Evolutionary conservation across 2,113 vertebrate genomes (phyloP).

Genomic region (Chloropsis cyanopogon): DNA sequence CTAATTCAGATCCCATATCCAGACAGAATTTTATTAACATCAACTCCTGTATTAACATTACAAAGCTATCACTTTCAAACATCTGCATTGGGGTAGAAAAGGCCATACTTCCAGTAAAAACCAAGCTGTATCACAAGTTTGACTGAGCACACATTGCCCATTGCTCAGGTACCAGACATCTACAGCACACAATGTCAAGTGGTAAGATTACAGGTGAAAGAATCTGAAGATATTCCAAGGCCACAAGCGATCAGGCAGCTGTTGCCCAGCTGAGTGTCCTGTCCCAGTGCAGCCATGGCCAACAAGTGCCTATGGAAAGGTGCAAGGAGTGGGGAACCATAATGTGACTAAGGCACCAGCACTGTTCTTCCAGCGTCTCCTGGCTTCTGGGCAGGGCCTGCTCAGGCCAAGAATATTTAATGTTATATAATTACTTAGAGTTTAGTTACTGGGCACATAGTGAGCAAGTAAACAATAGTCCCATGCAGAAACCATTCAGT

Average conservation of each 20-base stretch:
- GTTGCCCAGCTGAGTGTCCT: background rate
- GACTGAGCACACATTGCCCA: background rate
- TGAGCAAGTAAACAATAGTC: background rate
- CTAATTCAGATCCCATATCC: background rate
- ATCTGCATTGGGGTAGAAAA: background rate
- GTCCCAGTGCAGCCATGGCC: background rate
- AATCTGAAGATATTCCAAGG: background rate
- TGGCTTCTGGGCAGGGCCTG: background rate
- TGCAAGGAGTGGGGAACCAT: background rate
- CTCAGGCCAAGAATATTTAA: background rate
- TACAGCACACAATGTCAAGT: background rate
- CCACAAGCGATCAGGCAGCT: background rate
- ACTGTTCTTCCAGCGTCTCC: background rate
- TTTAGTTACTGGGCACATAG: background rate
- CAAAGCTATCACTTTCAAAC: background rate
- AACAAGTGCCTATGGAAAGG: background rate
- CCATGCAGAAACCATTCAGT: background rate
- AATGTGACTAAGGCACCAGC: background rate
- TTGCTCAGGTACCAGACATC: background rate
- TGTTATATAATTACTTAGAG: background rate
- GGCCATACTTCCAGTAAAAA: background rate
- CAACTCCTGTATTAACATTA: background rate
- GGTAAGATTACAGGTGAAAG: background rate
- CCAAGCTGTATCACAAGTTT: background rate
- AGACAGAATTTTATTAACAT: background rate